A percentile compares a stretch with the other conserved stretches of the same genome.
Conservation (phyloP, 2,797 vertebrate species). For the Crossoptilon crossoptilon region DNA sequence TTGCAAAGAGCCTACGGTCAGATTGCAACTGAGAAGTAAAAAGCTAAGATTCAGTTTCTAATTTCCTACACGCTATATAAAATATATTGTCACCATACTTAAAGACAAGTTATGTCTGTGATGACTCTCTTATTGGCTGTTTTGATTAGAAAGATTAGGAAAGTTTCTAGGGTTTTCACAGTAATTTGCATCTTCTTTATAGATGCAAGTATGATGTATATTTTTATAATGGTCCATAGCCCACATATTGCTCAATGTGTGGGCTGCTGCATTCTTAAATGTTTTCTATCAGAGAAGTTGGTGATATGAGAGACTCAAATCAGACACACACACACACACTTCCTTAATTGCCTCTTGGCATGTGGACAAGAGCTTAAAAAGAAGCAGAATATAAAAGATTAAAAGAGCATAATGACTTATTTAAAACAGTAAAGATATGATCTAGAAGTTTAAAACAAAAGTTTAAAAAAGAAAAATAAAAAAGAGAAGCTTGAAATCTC, state of each 20-base stretch:
- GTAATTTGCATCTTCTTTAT: background rate
- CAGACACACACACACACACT: background rate
- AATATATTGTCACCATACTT: background rate
- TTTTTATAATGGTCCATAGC: background rate
- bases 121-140: background rate
- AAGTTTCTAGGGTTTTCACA: background rate
- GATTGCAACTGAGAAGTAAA: background rate
- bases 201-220: background rate
- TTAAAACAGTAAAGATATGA: slow-evolving; percentile 14
- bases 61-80: background rate
- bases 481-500: background rate
- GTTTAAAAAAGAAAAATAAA: background rate
- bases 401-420: background rate
- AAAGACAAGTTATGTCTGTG: background rate
- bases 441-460: background rate
- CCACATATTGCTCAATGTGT: background rate
- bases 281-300: background rate
- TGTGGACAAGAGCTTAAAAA: slow-evolving; percentile 31
- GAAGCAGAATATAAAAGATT: slow-evolving; percentile 15
- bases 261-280: background rate
- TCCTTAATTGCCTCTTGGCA: slow-evolving; percentile 34
- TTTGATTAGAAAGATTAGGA: background rate
- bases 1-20: background rate
- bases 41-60: background rate
- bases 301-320: background rate